Conservation (phyloP, 2,113 vertebrate genomes). For the Porphyrio hochstetteri region DNA sequence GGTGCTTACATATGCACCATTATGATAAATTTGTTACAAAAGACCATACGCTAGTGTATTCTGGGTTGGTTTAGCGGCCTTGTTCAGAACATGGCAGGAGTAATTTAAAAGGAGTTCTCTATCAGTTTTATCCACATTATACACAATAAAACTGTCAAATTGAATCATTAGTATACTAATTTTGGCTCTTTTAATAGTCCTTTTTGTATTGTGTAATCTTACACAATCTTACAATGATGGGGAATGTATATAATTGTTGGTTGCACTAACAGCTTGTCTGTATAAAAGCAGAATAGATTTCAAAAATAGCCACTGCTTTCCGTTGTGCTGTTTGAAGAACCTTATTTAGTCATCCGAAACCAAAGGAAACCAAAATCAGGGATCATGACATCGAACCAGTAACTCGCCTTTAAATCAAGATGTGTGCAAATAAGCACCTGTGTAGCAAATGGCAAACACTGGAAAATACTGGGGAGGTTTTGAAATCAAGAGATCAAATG, state of each 20-base stretch:
- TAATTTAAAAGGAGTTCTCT: constrained; percentile 32
- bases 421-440: neutral
- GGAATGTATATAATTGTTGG: constrained; percentile 36
- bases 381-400: neutral
- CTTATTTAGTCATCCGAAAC: neutral
- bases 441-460: neutral
- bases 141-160: constrained; percentile 46
- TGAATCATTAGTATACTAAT: constrained; percentile 45
- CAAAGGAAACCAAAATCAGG: neutral
- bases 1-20: neutral
- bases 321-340: neutral
- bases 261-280: constrained; percentile 15
- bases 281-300: neutral
- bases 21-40: constrained; percentile 11
- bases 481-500: neutral
- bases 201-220: constrained; percentile 33
- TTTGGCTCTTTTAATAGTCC: constrained; percentile 35
- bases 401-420: neutral
- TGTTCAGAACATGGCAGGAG: neutral
- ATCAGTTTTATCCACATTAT: neutral
- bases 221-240: neutral
- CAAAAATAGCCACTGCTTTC: constrained; percentile 37
- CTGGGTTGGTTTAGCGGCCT: neutral
- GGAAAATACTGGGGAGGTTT: neutral
- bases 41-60: neutral